These are phyloP conservation scores for Podiceps cristatus DNA, from an alignment of 2,113 vertebrate species.

Conservation along the genomic window DNA sequence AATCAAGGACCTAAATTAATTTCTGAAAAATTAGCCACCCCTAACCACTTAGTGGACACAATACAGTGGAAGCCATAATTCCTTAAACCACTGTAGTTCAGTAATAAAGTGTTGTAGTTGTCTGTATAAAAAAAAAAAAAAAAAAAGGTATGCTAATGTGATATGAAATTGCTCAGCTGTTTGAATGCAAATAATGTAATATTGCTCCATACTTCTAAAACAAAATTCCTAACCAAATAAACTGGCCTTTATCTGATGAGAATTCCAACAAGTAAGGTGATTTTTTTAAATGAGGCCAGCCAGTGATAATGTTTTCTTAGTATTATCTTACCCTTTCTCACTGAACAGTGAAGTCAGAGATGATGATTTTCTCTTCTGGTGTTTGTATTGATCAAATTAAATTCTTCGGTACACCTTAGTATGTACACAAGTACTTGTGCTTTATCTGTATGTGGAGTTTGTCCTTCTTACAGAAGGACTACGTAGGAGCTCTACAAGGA, in stretches of 20 bases:
- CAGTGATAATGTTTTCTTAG: not conserved
- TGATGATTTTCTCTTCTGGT: constrained; percentile 18
- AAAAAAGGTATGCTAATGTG: not conserved
- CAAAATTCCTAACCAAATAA: not conserved
- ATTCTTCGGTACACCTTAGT: not conserved
- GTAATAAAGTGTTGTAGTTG: not conserved
- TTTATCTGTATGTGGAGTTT: not conserved
- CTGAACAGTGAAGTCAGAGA: not conserved
- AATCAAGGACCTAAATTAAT: not conserved
- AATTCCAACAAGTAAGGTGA: not conserved
- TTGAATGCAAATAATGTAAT: not conserved
- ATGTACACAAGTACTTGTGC: not conserved
- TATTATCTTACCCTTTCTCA: not conserved
- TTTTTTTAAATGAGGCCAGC: not conserved
- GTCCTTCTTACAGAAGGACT: not conserved
- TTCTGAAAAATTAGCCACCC: not conserved
- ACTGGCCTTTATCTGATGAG: not conserved
- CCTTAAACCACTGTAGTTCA: not conserved
- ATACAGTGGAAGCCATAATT: not conserved
- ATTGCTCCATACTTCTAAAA: not conserved
- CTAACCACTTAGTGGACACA: not conserved
- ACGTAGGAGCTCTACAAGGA: not conserved
- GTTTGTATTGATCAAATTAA: constrained; percentile 38
- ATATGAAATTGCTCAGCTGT: not conserved
- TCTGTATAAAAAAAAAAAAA: not conserved